These are phyloP conservation scores for Diadophis punctatus DNA, from an alignment of 2,113 vertebrate species.

Conservation along the genomic window DNA sequence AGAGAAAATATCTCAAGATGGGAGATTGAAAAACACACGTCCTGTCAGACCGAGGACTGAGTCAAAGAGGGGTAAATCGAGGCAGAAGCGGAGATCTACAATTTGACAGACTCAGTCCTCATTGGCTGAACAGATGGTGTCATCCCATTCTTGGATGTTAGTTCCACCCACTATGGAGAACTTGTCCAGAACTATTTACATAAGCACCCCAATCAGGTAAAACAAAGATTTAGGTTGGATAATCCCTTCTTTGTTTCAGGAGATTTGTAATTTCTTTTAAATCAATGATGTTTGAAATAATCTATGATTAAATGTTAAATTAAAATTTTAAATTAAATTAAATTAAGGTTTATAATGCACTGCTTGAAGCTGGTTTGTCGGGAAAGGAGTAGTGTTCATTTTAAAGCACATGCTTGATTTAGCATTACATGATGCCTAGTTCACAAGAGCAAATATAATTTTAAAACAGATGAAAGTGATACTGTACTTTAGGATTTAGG, in stretches of 20 bases:
- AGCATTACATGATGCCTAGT: neutral
- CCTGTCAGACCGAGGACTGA: no score
- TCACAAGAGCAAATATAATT: neutral
- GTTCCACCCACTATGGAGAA: no score
- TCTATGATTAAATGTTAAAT: neutral
- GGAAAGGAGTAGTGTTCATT: neutral
- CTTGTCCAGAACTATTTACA: neutral
- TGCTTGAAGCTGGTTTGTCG: neutral
- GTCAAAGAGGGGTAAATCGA: no score
- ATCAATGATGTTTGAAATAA: neutral
- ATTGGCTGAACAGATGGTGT: no score
- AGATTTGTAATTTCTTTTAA: neutral
- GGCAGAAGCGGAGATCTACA: no score
- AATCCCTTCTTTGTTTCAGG: neutral
- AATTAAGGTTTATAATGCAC: neutral
- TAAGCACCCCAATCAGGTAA: neutral
- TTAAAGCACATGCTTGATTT: neutral
- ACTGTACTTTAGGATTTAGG: neutral
- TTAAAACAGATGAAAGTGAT: neutral
- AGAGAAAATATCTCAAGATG: no score
- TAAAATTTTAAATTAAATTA: neutral
- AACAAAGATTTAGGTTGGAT: neutral
- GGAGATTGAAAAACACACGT: no score
- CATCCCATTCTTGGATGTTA: no score
- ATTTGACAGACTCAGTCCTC: no score